These are phyloP conservation scores for Coenonympha glycerion DNA, from an alignment of 2,888 invertebrate genomes.

Conservation along the genomic window DNA sequence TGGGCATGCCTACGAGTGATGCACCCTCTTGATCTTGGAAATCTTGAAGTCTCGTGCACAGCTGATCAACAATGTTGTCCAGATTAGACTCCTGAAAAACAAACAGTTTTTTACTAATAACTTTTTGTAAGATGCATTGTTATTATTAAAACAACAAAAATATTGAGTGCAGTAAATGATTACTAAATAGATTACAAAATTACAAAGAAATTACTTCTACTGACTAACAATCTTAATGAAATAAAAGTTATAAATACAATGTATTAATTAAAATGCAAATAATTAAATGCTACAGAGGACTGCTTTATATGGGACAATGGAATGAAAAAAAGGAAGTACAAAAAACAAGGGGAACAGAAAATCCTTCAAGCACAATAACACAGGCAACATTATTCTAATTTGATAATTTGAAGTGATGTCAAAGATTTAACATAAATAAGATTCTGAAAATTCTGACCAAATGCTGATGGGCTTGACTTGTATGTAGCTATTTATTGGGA, in stretches of 20 bases:
- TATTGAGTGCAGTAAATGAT: slow-evolving; percentile 1
- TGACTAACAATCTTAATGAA: slow-evolving; percentile 19
- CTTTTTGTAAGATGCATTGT: too few species aligned
- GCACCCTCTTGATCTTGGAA: slow-evolving; percentile 69
- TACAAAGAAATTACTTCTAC: slow-evolving; percentile 11
- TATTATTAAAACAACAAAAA: not conserved
- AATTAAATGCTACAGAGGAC: slow-evolving; percentile 31
- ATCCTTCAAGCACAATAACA: slow-evolving; percentile 45
- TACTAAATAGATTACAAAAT: slow-evolving; percentile 13
- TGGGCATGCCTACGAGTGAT: slow-evolving; percentile 71
- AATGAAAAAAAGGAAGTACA: slow-evolving; percentile 56
- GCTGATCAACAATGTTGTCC: slow-evolving; percentile 88
- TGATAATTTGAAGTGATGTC: too few species aligned
- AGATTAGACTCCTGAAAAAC: slow-evolving; percentile 83
- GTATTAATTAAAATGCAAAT: slow-evolving; percentile 39
- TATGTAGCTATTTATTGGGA: too few species aligned
- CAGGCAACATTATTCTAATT: slow-evolving; percentile 44
- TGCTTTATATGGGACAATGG: slow-evolving; percentile 46
- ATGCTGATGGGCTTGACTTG: too few species aligned
- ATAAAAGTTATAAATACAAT: slow-evolving; percentile 29
- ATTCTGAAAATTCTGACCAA: too few species aligned
- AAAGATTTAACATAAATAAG: too few species aligned
- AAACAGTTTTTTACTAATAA: not conserved
- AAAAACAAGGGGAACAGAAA: slow-evolving; percentile 46
- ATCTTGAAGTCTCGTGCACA: slow-evolving; percentile 85